These are phyloP conservation scores for Heteromurus nitidus DNA, from an alignment of 2,888 invertebrate species.

Conservation along the genomic window DNA sequence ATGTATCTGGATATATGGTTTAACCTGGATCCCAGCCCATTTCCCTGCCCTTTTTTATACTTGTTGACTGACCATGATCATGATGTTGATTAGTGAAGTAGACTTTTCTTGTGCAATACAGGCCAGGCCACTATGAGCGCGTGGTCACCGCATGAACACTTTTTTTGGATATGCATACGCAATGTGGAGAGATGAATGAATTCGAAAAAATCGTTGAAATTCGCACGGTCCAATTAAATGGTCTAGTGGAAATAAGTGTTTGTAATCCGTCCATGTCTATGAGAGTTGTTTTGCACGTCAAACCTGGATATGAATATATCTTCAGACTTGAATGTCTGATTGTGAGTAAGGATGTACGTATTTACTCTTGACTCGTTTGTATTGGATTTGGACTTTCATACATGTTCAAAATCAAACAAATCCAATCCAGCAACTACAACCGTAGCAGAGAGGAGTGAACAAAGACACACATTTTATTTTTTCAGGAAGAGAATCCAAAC, in stretches of 20 bases:
- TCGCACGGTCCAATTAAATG: too few species aligned
- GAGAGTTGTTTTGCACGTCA: background rate
- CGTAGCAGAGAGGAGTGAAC: background rate
- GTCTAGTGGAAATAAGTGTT: too few species aligned
- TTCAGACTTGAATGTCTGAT: background rate
- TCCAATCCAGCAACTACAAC: background rate
- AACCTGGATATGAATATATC: background rate
- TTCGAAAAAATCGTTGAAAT: too few species aligned
- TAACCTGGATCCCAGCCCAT: conserved; percentile 30
- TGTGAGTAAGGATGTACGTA: background rate
- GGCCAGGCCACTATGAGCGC: conserved; percentile 41
- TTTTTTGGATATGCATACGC: conserved; percentile 3
- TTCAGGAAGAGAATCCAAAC: background rate
- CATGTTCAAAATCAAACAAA: background rate
- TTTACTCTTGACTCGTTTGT: background rate
- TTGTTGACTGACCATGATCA: conserved; percentile 12
- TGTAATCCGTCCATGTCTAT: too few species aligned
- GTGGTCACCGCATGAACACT: conserved; percentile 46
- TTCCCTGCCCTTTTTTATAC: conserved; percentile 30
- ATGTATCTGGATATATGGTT: background rate
- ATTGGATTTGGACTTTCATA: background rate
- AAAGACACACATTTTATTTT: background rate
- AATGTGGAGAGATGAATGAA: too few species aligned
- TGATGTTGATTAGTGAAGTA: background rate
- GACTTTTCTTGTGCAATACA: conserved; percentile 41